A percentile compares a stretch with the other conserved stretches of the same genome.
Evolutionary conservation across 2,113 vertebrate species (phyloP).

Genomic region (Triplophysa dalaica): DNA sequence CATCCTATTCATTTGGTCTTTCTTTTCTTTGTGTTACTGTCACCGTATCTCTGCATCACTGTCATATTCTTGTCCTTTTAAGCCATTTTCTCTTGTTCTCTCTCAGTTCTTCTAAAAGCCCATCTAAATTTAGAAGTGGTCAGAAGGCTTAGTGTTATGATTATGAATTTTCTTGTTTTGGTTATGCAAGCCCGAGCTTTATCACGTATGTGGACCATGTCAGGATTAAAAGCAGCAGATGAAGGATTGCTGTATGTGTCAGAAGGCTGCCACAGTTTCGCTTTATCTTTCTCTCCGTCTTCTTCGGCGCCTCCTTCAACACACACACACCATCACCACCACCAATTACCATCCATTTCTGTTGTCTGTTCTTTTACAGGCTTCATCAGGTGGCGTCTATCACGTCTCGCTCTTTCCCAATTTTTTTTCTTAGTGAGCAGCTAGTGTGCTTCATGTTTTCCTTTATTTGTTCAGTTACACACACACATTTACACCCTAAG

Average conservation of each 20-base stretch:
- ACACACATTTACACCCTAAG: background rate
- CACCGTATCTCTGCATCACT: background rate
- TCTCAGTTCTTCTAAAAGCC: constrained; percentile 19
- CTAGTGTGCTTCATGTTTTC: background rate
- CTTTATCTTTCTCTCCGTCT: constrained; percentile 42
- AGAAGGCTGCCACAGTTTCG: constrained; percentile 46
- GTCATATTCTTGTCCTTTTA: background rate
- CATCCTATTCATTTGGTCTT: background rate
- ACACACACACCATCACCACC: constrained; percentile 53
- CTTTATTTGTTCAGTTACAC: constrained; percentile 2
- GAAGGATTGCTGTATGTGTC: constrained; percentile 52
- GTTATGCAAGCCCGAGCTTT: constrained; percentile 62
- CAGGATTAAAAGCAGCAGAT: constrained; percentile 52
- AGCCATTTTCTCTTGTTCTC: constrained; percentile 9
- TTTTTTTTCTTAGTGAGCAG: background rate
- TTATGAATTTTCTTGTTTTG: constrained; percentile 55
- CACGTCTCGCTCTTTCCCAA: background rate
- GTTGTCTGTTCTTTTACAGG: constrained; percentile 27
- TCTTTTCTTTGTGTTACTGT: background rate
- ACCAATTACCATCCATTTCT: constrained; percentile 48
- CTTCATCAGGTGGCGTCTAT: constrained; percentile 14
- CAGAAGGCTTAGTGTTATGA: constrained; percentile 59
- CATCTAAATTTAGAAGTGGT: constrained; percentile 48
- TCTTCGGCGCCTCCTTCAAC: constrained; percentile 10
- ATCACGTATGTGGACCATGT: constrained; percentile 52